A percentile compares a stretch with the other conserved stretches of the same genome.
Conservation (phyloP, 2,888 invertebrate genomes). For the Cryptocheilus praepositus region DNA sequence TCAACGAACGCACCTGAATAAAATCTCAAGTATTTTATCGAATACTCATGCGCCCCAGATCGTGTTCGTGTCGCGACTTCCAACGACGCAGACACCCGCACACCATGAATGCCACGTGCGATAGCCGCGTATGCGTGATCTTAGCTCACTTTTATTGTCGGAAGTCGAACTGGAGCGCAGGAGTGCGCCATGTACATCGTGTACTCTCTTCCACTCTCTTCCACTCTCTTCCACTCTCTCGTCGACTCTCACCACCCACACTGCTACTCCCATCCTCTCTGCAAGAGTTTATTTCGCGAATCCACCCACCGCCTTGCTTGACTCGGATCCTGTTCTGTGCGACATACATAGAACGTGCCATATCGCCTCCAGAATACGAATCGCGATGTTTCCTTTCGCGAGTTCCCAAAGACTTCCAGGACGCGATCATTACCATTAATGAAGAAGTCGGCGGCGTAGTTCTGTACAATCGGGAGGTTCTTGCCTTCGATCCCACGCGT, state of each 20-base stretch:
- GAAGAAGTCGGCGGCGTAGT: slow-evolving; percentile 54
- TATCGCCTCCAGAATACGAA: slow-evolving; percentile 67
- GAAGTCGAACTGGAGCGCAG: slow-evolving; percentile 53
- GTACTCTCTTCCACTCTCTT: slow-evolving; percentile 22
- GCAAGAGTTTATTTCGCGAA: slow-evolving; percentile 62
- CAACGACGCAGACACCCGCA: slow-evolving; percentile 6
- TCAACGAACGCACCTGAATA: slow-evolving; percentile 37
- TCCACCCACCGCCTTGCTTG: slow-evolving; percentile 44
- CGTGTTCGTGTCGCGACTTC: not conserved
- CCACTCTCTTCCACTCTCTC: slow-evolving; percentile 25
- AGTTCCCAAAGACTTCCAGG: slow-evolving; percentile 51
- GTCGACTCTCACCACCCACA: slow-evolving; percentile 13
- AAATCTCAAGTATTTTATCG: slow-evolving; percentile 34
- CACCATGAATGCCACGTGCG: slow-evolving; percentile 7
- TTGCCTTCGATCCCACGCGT: slow-evolving; percentile 18
- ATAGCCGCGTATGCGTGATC: slow-evolving; percentile 39
- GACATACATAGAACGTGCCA: slow-evolving; percentile 41
- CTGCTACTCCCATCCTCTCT: slow-evolving; percentile 9
- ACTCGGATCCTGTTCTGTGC: slow-evolving; percentile 37
- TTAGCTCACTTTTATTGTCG: slow-evolving; percentile 61
- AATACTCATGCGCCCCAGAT: not conserved
- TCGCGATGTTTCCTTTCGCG: slow-evolving; percentile 63
- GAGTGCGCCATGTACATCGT: slow-evolving; percentile 25
- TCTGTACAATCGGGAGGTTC: slow-evolving; percentile 10
- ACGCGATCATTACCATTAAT: slow-evolving; percentile 70